A percentile compares a stretch with the other conserved stretches of the same genome.
phyloP scores from a whole-genome alignment of 2,797 vertebrate genomes.

The Molossus alvarezi region DNA sequence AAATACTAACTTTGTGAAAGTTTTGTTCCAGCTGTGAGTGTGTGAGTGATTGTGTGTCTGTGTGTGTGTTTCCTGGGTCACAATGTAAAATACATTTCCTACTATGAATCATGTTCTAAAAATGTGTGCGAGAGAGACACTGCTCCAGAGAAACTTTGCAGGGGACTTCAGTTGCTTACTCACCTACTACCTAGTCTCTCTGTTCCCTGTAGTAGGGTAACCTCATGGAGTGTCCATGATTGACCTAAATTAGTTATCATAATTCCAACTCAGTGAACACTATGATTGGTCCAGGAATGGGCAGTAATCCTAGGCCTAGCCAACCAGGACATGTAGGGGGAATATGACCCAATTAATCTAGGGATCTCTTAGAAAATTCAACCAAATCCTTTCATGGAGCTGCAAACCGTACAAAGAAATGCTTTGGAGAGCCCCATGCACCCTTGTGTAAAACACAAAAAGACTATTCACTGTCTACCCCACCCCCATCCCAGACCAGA shows the following conservation, averaged over 20 bases:
- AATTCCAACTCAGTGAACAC: background rate
- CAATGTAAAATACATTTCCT: conserved; percentile 26
- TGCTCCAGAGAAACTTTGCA: background rate
- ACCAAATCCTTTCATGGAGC: background rate
- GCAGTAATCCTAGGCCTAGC: background rate
- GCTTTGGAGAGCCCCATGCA: conserved; percentile 23
- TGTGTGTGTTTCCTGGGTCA: background rate
- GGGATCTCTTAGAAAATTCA: conserved; percentile 33
- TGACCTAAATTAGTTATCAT: background rate
- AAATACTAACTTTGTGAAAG: conserved; percentile 12
- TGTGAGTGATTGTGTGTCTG: background rate
- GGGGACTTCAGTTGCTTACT: background rate
- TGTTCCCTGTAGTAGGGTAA: background rate
- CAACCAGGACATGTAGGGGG: background rate
- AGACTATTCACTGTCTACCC: background rate
- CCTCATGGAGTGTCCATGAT: background rate
- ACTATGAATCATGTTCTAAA: background rate
- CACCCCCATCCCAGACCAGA: background rate
- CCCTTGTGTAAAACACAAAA: conserved; percentile 37
- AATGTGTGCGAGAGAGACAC: conserved; percentile 24
- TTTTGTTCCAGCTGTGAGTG: background rate
- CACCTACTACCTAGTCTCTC: background rate
- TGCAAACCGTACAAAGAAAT: conserved; percentile 5
- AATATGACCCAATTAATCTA: background rate
- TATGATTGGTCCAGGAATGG: background rate